Evolutionary conservation across 2,888 invertebrate genomes (phyloP), one percentile per base, ranked within the genome.

Genomic region (Torymus tubicola): DNA sequence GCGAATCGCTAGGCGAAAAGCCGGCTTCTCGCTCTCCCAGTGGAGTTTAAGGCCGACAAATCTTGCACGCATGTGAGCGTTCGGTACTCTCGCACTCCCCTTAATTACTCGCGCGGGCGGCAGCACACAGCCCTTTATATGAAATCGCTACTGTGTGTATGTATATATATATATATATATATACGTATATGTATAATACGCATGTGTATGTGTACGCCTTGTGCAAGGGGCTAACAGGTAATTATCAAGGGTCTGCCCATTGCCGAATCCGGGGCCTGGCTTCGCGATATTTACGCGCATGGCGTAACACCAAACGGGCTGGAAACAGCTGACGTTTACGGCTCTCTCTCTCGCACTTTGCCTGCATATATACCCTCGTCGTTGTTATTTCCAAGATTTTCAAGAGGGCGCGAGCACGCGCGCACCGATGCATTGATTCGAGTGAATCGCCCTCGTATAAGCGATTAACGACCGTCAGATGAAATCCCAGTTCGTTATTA

Each of bases 211-310:
- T 24, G 24, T 24, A 24, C 24, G 24, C 24, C 24, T 24, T 3
- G 24, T n/a, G 52, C 65, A 65, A 14, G 13, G 64, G 76, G 73
- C 79, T 82, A 83, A 83, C 86, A 85, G 86, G 84, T 86, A 86
- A 86, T 85, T 85, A 85, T 24, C 84, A 81, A 81, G 83, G 82
- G 83, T 81, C 76, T 76, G 84, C 85, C 83, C 83, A 84, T 85
- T 84, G 82, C 83, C 83, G 75, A 82, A 81, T 81, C 77, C 78
- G 3, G 24, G 24, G 81, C 16, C 83, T 60, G 64, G 58, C 74
- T 77, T 74, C 73, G 65, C 80, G 82, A 85, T 86, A 86, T 86
- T 85, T 85, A 85, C 83, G 85, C 84, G 75, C 84, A 73, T 84
- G 81, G 82, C 78, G 82, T 80, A 82, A 82, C 72, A 81, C 78